These are phyloP conservation scores for Eupithecia dodoneata DNA, from an alignment of 2,888 invertebrate genomes.

Conservation along the genomic window DNA sequence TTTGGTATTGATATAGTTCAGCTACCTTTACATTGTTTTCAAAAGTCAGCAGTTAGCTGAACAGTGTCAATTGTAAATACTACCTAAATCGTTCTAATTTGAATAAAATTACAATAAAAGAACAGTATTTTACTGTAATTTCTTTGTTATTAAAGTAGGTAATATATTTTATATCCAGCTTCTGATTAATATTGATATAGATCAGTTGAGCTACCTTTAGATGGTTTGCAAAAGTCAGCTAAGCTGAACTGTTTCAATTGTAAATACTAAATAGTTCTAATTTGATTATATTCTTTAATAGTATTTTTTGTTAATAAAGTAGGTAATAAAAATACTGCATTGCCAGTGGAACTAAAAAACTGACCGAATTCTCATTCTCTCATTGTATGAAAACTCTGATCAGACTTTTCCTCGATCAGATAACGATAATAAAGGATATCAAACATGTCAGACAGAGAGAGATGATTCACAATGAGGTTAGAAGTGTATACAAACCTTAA, in stretches of 20 bases:
- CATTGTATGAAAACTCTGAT: neutral
- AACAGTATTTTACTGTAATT: neutral
- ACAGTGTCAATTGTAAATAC: neutral
- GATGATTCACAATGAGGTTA: neutral
- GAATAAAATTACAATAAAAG: no score
- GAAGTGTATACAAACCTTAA: slow-evolving; percentile 76
- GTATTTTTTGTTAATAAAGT: no score
- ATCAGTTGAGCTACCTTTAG: no score
- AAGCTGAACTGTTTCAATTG: no score
- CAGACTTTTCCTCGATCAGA: neutral
- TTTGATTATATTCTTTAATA: no score
- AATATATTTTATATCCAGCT: neutral
- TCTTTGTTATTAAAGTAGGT: neutral
- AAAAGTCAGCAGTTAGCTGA: slow-evolving; percentile 1
- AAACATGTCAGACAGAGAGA: neutral
- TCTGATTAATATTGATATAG: no score
- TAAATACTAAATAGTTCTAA: no score
- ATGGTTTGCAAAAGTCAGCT: no score
- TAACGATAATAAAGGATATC: neutral
- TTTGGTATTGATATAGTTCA: neutral
- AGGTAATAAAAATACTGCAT: neutral
- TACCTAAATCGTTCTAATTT: neutral
- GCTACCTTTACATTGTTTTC: neutral
- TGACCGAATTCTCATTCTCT: neutral
- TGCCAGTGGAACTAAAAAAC: neutral